Evolutionary conservation across 1,140 invertebrate genomes (phyloP).

Genomic region (Lysiphlebus fabarum): DNA sequence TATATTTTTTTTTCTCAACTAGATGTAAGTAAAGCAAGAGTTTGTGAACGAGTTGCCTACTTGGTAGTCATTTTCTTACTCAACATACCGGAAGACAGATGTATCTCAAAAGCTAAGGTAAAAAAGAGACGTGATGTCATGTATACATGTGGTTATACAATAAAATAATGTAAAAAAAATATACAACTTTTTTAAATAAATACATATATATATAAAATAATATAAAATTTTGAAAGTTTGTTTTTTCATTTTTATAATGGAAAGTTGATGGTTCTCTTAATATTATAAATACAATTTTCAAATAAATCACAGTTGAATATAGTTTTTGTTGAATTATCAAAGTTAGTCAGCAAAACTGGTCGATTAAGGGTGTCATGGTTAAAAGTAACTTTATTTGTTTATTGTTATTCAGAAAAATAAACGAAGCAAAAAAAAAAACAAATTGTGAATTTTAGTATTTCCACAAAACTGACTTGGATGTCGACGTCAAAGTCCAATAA

Average conservation of each 20-base stretch:
- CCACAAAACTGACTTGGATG: no score
- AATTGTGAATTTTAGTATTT: no score
- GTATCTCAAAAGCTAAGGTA: slow-evolving; percentile 9
- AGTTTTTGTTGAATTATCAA: no score
- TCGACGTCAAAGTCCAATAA: no score
- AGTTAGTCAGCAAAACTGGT: no score
- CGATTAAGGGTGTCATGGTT: no score
- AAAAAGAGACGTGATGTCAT: background rate
- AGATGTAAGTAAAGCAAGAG: background rate
- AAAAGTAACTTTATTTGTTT: no score
- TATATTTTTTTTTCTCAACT: background rate
- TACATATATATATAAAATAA: background rate
- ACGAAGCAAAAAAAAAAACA: no score
- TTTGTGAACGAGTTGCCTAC: slow-evolving; percentile 3
- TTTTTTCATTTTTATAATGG: slow-evolving; percentile 47
- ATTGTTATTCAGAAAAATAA: no score
- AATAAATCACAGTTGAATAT: no score
- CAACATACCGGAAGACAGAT: slow-evolving; percentile 22
- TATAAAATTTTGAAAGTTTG: slow-evolving; percentile 1
- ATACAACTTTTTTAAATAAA: background rate
- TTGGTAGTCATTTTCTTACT: slow-evolving; percentile 22
- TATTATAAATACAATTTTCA: slow-evolving; percentile 3
- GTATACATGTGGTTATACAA: no score
- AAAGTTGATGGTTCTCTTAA: slow-evolving; percentile 44
- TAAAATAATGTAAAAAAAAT: background rate